phyloP scores from a whole-genome alignment of 2,888 invertebrate species.

The Ashinkailepas kermadecensis region DNA sequence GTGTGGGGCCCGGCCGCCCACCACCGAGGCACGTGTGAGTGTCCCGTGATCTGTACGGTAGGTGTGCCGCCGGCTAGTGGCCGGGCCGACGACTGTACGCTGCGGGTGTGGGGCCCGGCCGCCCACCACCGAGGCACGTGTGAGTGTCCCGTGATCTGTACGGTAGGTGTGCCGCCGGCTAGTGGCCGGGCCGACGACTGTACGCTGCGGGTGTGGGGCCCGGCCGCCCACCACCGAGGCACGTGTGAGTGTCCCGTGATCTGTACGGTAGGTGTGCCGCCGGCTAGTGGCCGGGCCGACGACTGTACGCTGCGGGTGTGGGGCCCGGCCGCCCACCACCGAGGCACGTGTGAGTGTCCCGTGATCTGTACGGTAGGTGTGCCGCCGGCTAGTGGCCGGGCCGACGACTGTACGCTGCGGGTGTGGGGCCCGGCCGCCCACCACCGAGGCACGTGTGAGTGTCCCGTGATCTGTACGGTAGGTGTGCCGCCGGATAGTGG shows the following conservation, averaged over 20 bases:
- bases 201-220: slow-evolving; percentile 92
- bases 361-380: no score
- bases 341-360: slow-evolving; percentile 14
- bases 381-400: no score
- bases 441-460: slow-evolving; percentile 32
- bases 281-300: slow-evolving; percentile 57
- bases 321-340: slow-evolving; percentile 59
- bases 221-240: slow-evolving; percentile 43
- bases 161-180: no score
- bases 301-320: slow-evolving; percentile 92
- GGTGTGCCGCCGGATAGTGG: no score
- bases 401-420: slow-evolving; percentile 88
- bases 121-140: slow-evolving; percentile 35
- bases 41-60: no score
- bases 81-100: slow-evolving; percentile 91
- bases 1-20: slow-evolving; percentile 76
- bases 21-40: slow-evolving; percentile 32
- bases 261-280: no score
- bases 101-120: slow-evolving; percentile 87
- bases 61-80: no score
- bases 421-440: slow-evolving; percentile 76
- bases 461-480: no score
- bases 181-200: slow-evolving; percentile 92
- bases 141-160: no score
- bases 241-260: neutral